Evolutionary conservation across 2,888 invertebrate genomes (phyloP).

Genomic region (Hoplodrina ambigua): DNA sequence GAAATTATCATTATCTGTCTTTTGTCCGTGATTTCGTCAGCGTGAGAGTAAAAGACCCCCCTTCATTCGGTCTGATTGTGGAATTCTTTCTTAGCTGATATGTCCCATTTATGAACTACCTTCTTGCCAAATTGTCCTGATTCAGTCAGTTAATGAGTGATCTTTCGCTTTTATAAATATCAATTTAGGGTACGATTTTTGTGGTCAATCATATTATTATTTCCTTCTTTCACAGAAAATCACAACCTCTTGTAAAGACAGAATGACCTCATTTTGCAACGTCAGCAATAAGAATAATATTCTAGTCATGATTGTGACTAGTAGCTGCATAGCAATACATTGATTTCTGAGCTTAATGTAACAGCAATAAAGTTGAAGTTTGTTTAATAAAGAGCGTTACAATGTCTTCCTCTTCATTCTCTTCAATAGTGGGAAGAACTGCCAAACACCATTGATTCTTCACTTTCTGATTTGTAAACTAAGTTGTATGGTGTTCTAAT

Average conservation of each 20-base stretch:
- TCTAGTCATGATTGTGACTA: background rate
- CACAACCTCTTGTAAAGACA: too few species aligned
- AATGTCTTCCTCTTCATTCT: slow-evolving; percentile 72
- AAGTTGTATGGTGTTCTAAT: slow-evolving; percentile 57
- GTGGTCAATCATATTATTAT: background rate
- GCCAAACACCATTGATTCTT: slow-evolving; percentile 67
- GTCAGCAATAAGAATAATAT: background rate
- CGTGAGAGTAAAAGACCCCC: background rate
- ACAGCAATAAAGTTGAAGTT: slow-evolving; percentile 55
- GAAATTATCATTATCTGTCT: background rate
- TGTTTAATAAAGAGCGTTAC: slow-evolving; percentile 61
- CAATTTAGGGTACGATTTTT: background rate
- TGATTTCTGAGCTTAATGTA: slow-evolving; percentile 11
- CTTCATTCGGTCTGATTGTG: background rate
- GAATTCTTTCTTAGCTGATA: too few species aligned
- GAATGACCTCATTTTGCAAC: background rate
- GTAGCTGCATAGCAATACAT: slow-evolving; percentile 5
- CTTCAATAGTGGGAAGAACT: slow-evolving; percentile 71
- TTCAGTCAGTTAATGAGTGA: background rate
- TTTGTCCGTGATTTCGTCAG: background rate
- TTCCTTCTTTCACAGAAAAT: background rate
- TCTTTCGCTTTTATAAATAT: too few species aligned
- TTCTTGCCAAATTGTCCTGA: background rate
- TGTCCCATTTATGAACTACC: background rate
- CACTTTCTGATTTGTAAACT: slow-evolving; percentile 46